These are phyloP conservation scores for Ceyx margarethae DNA, from an alignment of 2,113 vertebrate species.

Conservation along the genomic window DNA sequence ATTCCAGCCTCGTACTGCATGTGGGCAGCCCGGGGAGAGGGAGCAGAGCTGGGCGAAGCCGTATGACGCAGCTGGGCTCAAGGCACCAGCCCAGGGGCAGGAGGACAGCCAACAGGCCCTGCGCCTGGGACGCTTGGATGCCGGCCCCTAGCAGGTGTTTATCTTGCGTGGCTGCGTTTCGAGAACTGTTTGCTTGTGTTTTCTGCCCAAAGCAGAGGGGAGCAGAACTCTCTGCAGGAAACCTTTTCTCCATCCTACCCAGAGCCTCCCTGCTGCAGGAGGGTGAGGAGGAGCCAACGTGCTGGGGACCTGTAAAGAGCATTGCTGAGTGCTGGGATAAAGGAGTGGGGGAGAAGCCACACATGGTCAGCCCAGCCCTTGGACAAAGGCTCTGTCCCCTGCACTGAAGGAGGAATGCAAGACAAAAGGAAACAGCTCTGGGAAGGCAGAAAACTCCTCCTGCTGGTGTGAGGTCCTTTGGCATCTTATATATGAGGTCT, in stretches of 20 bases:
- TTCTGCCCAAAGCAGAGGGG: not conserved
- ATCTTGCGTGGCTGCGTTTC: not conserved
- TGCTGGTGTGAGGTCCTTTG: constrained; percentile 44
- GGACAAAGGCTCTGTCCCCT: constrained; percentile 25
- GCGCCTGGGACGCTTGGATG: rapidly evolving
- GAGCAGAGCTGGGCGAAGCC: not conserved
- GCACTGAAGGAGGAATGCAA: constrained; percentile 10
- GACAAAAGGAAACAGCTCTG: not conserved
- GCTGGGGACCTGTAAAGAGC: not conserved
- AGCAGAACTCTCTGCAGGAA: not conserved
- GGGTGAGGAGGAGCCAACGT: not conserved
- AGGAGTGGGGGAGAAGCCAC: not conserved
- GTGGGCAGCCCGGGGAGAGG: not conserved
- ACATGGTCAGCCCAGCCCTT: not conserved
- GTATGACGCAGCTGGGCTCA: not conserved
- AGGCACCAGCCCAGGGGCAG: not conserved
- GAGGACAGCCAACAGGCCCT: not conserved
- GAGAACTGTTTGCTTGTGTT: not conserved
- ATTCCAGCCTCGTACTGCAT: not conserved
- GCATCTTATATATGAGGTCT: not conserved
- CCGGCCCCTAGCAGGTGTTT: not conserved
- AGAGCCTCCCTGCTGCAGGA: not conserved
- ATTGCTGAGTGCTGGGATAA: not conserved
- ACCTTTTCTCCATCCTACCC: not conserved
- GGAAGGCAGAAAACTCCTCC: constrained; percentile 32